A percentile compares a stretch with the other conserved stretches of the same genome.
Evolutionary conservation across 2,113 vertebrate genomes (phyloP).

Genomic region (Peromyscus polionotus): DNA sequence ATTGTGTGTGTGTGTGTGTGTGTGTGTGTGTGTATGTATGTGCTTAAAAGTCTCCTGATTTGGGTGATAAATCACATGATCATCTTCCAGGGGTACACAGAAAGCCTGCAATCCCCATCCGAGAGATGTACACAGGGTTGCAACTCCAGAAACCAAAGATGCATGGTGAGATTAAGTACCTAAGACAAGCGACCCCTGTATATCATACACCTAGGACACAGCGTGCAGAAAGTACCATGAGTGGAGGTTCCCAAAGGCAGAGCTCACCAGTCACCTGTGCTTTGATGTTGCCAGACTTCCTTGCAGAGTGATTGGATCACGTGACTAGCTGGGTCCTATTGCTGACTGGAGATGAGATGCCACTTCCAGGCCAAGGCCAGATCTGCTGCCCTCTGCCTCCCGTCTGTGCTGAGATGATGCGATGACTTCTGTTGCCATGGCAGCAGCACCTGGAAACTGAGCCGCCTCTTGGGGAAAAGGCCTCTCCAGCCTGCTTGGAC

Average conservation of each 20-base stretch:
- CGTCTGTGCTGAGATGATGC: no score
- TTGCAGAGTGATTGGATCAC: not conserved
- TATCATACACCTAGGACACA: not conserved
- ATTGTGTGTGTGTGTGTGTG: no score
- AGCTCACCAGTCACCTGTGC: not conserved
- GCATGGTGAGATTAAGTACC: not conserved
- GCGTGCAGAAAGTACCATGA: not conserved
- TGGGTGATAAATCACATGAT: not conserved
- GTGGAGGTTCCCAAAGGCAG: not conserved
- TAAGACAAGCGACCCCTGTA: not conserved
- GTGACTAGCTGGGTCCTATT: not conserved
- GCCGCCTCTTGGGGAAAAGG: not conserved
- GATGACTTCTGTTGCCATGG: not conserved
- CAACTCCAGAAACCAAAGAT: not conserved
- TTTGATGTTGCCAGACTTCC: not conserved
- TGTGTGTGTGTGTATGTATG: not conserved
- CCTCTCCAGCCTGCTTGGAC: not conserved
- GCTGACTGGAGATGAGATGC: not conserved
- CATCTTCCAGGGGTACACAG: not conserved
- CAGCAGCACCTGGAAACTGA: not conserved
- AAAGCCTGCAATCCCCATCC: not conserved
- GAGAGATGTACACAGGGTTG: not conserved
- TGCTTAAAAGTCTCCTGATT: not conserved
- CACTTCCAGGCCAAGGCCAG: not conserved
- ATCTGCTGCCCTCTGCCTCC: no score